Evolutionary conservation across 2,888 invertebrate species (phyloP), one percentile per base, ranked within the genome.

Genomic region (Macropis europaea): DNA sequence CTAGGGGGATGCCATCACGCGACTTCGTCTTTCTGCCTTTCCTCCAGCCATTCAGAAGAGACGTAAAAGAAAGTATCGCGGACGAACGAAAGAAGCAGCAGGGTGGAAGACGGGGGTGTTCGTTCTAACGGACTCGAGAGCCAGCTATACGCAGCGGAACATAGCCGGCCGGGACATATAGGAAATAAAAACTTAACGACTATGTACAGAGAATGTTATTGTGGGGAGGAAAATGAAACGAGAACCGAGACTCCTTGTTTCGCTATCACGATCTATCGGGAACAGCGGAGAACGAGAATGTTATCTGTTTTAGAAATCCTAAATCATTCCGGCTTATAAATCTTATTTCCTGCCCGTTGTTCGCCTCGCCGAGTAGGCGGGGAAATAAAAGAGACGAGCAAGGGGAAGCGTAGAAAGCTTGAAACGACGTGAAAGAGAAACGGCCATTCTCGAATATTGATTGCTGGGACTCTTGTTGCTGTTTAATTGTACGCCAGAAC

Each of bases 1-100:
- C 82, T 71, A 76, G 84, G 82, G 86, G 84, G 84, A 89, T 88
- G 87, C 88, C 89, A 89, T 88, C 89, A 88, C 89, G 89, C 89
- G 85, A 89, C 81, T 77, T 47, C 74, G 71, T 71, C 79, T 77
- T 77, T 73, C 73, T 30, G 59, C 69, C 63, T 52, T 73, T 42
- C 28, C 48, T 19, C 45, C 53, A 38, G 47, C 54, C 53, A 45
- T 54, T 59, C 30, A 40, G 36, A 53, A 36, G 34, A 72, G 32
- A 59, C 72, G 67, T 30, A 32, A 28, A 45, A 61, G 36, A 56
- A 48, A 43, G 45, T n/a, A 30, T n/a, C 17, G 47, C 17, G 60
- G 1, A 19, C 13, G 5, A 42, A n/a, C 17, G 15, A 45, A 42
- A 34, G 9, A 6, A 15, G 22, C 38, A 17, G 36, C 2, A 11